These are phyloP conservation scores for Salmo trutta DNA, from an alignment of 2,797 vertebrate species.

Conservation along the genomic window DNA sequence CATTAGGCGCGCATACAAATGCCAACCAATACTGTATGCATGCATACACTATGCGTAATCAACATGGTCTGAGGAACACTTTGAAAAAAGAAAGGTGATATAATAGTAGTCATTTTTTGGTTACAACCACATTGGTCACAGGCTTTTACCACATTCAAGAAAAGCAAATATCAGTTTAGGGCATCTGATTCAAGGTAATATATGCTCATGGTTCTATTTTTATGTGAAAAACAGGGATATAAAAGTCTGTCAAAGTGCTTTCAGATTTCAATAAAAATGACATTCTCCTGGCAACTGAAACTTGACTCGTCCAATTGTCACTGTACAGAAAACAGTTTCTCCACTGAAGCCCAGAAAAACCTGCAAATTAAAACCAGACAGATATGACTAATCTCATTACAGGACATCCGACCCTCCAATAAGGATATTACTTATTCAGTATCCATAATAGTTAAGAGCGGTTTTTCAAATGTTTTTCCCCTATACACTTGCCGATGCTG, in stretches of 20 bases:
- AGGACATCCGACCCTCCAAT: slow-evolving; percentile 24
- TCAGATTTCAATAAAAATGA: slow-evolving; percentile 27
- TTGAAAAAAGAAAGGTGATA: no score
- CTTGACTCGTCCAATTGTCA: slow-evolving; percentile 7
- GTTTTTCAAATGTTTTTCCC: slow-evolving; percentile 11
- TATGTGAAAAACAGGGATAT: slow-evolving; percentile 22
- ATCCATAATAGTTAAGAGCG: not conserved
- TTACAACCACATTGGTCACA: not conserved
- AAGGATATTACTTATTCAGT: slow-evolving; percentile 17
- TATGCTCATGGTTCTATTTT: slow-evolving; percentile 10
- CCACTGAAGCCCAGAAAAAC: not conserved
- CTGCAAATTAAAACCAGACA: slow-evolving; percentile 22
- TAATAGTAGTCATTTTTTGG: no score
- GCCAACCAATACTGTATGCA: not conserved
- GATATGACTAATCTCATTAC: not conserved
- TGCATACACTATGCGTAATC: not conserved
- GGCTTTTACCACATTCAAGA: not conserved
- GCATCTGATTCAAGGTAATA: not conserved
- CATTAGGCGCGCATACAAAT: not conserved
- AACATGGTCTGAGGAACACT: not conserved
- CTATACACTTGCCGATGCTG: slow-evolving; percentile 19
- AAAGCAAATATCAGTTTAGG: slow-evolving; percentile 4
- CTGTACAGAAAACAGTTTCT: not conserved
- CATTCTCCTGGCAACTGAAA: slow-evolving; percentile 16
- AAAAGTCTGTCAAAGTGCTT: slow-evolving; percentile 54